phyloP scores from a whole-genome alignment of 2,888 invertebrate genomes.

The Cryptocephalus moraei region DNA sequence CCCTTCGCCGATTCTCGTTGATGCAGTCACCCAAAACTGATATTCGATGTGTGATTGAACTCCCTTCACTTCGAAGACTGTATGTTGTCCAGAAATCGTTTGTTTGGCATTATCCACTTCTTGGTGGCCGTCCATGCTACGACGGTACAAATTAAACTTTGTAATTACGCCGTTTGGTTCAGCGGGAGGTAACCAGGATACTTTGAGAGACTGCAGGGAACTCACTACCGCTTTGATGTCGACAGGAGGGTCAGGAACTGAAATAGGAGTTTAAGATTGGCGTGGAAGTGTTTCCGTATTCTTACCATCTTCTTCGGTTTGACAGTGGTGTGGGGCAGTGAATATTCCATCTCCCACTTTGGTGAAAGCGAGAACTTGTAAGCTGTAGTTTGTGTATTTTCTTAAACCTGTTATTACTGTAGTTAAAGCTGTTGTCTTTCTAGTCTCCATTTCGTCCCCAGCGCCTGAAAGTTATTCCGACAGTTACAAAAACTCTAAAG shows the following conservation, averaged over 20 bases:
- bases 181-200: constrained; percentile 67
- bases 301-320: constrained; percentile 69
- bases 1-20: constrained; percentile 68
- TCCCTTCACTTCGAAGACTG: constrained; percentile 55
- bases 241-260: constrained; percentile 69
- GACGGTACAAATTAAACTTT: constrained; percentile 62
- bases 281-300: not conserved
- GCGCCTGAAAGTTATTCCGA: constrained; percentile 28
- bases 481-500: not conserved
- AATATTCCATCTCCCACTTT: constrained; percentile 66
- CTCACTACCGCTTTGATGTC: constrained; percentile 72
- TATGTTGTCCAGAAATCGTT: constrained; percentile 52
- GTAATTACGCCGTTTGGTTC: constrained; percentile 69
- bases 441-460: constrained; percentile 45
- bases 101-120: constrained; percentile 60
- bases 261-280: constrained; percentile 2
- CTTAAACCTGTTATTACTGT: constrained; percentile 59
- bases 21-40: constrained; percentile 71
- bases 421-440: constrained; percentile 59
- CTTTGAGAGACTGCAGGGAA: constrained; percentile 60
- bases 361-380: constrained; percentile 69
- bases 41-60: constrained; percentile 62
- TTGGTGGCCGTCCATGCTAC: constrained; percentile 56
- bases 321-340: constrained; percentile 57
- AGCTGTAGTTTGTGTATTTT: constrained; percentile 71